These are phyloP conservation scores for Plotosus lineatus DNA, from an alignment of 2,113 vertebrate species.

Conservation along the genomic window DNA sequence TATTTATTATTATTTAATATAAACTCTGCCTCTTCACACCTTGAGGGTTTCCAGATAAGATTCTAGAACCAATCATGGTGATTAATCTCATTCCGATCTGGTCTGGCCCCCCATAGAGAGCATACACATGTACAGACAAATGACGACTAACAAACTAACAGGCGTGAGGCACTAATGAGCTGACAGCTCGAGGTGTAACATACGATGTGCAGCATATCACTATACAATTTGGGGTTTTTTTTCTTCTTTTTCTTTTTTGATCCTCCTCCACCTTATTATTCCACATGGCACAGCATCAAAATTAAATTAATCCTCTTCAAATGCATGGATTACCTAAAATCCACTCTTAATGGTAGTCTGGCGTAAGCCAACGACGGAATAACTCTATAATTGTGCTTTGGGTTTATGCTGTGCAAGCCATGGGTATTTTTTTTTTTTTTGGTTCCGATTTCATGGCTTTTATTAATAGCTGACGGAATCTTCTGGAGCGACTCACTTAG, in stretches of 20 bases:
- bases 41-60: neutral
- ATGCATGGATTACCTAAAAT: slow-evolving; percentile 36
- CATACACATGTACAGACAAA: neutral
- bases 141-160: slow-evolving; percentile 3
- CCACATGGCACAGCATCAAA: neutral
- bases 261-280: neutral
- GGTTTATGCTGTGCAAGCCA: neutral
- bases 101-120: neutral
- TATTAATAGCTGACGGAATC: slow-evolving; percentile 15
- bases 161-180: neutral
- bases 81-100: neutral
- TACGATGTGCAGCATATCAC: neutral
- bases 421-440: slow-evolving; percentile 7
- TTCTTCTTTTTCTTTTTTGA: neutral
- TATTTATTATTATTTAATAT: no score
- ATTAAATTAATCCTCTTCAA: slow-evolving; percentile 34
- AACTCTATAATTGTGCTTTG: neutral
- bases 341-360: slow-evolving; percentile 2
- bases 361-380: neutral
- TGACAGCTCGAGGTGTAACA: neutral
- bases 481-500: slow-evolving; percentile 3
- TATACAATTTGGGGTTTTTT: no score
- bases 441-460: neutral
- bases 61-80: neutral
- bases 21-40: neutral